Evolutionary conservation across 2,797 vertebrate species (phyloP), one percentile per base, ranked within the genome.

Genomic region (Mus minutoides): DNA sequence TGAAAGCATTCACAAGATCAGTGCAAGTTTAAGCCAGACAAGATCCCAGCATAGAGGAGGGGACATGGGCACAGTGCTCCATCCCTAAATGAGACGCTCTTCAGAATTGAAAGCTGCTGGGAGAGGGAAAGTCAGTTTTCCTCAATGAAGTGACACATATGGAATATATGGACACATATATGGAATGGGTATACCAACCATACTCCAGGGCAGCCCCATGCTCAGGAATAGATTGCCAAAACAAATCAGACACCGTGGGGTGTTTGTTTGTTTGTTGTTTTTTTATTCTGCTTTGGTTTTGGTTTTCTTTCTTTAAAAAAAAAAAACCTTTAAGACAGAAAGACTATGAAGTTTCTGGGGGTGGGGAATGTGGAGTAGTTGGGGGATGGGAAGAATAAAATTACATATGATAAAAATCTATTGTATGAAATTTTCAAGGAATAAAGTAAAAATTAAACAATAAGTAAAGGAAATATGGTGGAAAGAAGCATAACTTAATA

Each of bases 401-500:
- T 82, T 82, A 58, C 3, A 56, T 58, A 80, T 24, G 34, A 24
- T 80, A 21, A 58, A 80, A 37, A 80, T 37, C 13, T 26, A 82
- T 8, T 77, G 1, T 58, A 82, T 26, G 54, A 26, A 37, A 80
- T 56, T 58, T 26, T 82, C 79, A 80, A 58, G n/a, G 34, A 56
- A 14, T 31, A 64, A 64, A 40, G 24, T 64, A 64, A 29, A 40
- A 37, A 80, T 58, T 37, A 40, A 40, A 80, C n/a, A 40, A 40
- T 37, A 49, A 49, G 7, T 49, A 52, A 84, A 88, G 8, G 11
- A 95, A 64, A 24, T 71, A 29, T 67, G 19, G 49, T 64, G 85
- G 92, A 86, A 93, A 88, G 22, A 90, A 91, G 52, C 1, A 69
- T 7, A 19, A 22, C 64, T 80, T 67, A 94, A 37, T 75, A 96